Conservation (phyloP, 1,140 invertebrate genomes). For the Galendromus occidentalis region DNA sequence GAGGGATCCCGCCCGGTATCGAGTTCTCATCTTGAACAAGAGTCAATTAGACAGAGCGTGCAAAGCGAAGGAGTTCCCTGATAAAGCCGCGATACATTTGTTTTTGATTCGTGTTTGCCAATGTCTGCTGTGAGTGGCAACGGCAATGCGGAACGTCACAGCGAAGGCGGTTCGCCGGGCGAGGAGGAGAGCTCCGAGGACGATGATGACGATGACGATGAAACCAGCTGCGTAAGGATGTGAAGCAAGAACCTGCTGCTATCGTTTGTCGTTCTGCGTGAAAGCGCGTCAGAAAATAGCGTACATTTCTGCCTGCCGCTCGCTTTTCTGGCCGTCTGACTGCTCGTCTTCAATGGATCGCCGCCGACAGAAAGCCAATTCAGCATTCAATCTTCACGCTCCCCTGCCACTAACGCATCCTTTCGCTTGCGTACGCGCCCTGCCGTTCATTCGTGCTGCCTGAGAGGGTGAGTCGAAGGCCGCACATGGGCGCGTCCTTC, state of each 20-base stretch:
- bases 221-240: constrained; percentile 2
- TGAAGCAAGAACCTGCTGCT: background rate
- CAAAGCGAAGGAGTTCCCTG: background rate
- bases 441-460: no score
- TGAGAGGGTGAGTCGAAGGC: no score
- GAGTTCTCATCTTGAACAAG: background rate
- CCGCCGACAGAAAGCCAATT: no score
- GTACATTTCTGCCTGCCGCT: no score
- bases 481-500: no score
- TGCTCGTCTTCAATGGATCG: no score
- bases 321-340: no score
- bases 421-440: no score
- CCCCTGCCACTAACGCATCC: no score
- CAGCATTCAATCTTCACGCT: no score
- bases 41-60: background rate
- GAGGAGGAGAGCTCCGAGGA: background rate
- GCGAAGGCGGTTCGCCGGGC: background rate
- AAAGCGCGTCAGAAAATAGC: no score
- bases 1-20: background rate
- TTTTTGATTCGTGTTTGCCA: background rate
- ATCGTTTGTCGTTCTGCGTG: no score
- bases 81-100: background rate
- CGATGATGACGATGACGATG: background rate
- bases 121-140: background rate
- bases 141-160: background rate